Base-by-base conservation (phyloP, 2,113 vertebrate species). In the Melanocharis versteri region DNA sequence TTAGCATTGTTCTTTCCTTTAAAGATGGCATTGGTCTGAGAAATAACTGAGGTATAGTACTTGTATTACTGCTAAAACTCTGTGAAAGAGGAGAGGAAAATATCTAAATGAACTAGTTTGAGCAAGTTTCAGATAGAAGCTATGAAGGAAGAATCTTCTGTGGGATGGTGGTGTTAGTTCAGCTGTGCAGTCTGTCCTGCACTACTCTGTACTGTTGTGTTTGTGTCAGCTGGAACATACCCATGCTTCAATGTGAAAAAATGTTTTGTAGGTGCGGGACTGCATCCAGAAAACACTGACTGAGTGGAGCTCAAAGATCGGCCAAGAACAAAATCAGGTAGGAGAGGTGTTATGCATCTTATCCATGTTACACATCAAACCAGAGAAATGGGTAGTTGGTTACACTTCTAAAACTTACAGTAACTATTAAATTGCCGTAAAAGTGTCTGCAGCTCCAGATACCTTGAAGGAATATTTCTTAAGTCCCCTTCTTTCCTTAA, bases 221-320 rank as follows among this genome's bases (percentile, higher is more conserved):
- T 77, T 81, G 37, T 93, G 13, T 76, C 2, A 15, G 30, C 20
- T 80, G 3, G 54, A 58, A 22, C 28, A 22, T 13, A 37, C 44
- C 27, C 18, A 9, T 2, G 1, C 16, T 60, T 72, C 16, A 82
- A 0, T 31, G 6, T 47, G 21, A 31, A 56, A n/a, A 50, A 44
- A 65, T 88, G 9, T 88, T 97, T 98, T 98, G 71, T 98, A 99
- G 99, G 98, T 99, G 91, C 98, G 98, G 87, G 99, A 99, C 95
- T 99, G 99, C 97, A 99, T 99, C 97, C 98, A 98, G 93, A 99
- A 98, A 69, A 99, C 99, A 0, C 97, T 99, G 95, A 99, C 97
- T 72, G 99, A 99, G 56, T 99, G 99, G 99, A 98, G 98, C 96
- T 98, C 98, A 27, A 98, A 98, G 61, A 96, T 98, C 79, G 93